Conservation (phyloP, 2,888 invertebrate genomes). For the Amphipyra berbera region DNA sequence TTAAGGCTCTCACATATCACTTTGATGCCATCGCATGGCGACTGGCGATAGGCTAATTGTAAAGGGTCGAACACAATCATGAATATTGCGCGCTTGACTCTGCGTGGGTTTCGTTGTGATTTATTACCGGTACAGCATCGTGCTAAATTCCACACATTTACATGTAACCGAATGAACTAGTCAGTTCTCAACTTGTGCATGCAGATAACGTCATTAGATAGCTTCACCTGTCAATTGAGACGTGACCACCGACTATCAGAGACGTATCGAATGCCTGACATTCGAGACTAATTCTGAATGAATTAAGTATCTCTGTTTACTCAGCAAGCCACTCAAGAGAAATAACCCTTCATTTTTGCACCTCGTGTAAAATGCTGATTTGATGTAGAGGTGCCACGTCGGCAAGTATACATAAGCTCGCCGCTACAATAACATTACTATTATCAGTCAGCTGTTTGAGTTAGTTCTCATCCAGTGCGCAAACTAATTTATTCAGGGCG, state of each 20-base stretch:
- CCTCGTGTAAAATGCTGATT: constrained; percentile 26
- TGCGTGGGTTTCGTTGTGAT: constrained; percentile 46
- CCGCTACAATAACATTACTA: constrained; percentile 37
- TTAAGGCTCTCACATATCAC: constrained; percentile 32
- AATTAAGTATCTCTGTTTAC: constrained; percentile 40
- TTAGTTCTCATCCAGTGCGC: constrained; percentile 37
- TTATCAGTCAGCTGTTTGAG: constrained; percentile 50
- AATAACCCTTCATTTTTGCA: constrained; percentile 41
- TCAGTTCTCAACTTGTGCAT: constrained; percentile 28
- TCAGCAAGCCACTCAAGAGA: constrained; percentile 8
- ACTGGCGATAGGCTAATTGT: constrained; percentile 49
- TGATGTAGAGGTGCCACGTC: constrained; percentile 17
- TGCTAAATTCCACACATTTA: constrained; percentile 44
- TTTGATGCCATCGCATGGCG: constrained; percentile 29
- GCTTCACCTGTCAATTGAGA: constrained; percentile 47
- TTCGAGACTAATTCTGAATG: constrained; percentile 48
- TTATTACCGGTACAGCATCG: constrained; percentile 37
- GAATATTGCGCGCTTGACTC: constrained; percentile 44
- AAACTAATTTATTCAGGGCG: constrained; percentile 53
- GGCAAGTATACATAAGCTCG: constrained; percentile 26
- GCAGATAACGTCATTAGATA: constrained; percentile 53
- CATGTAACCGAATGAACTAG: constrained; percentile 33
- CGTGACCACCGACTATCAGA: constrained; percentile 43
- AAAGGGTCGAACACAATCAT: constrained; percentile 46
- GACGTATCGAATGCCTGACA: constrained; percentile 27